A percentile compares a stretch with the other conserved stretches of the same genome.
Evolutionary conservation across 2,113 vertebrate species (phyloP).

Genomic region (Empidonax alnorum): DNA sequence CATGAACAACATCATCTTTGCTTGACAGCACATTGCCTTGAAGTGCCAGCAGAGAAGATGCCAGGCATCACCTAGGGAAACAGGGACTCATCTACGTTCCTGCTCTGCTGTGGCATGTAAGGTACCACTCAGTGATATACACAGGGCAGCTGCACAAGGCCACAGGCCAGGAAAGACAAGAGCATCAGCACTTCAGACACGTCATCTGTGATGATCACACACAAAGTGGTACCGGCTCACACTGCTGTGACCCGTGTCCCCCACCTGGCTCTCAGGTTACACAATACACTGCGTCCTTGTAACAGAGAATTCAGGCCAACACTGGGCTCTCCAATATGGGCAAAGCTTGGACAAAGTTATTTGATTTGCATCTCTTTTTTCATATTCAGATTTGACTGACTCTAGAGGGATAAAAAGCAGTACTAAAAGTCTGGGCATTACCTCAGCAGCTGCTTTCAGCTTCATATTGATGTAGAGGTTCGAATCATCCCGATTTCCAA

Average conservation of each 20-base stretch:
- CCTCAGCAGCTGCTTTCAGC: slow-evolving; percentile 95
- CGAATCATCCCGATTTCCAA: slow-evolving; percentile 94
- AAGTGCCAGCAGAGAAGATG: not conserved
- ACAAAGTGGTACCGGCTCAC: not conserved
- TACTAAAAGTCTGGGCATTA: slow-evolving; percentile 50
- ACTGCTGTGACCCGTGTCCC: not conserved
- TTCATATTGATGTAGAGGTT: slow-evolving; percentile 98
- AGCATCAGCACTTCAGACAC: not conserved
- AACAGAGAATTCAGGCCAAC: not conserved
- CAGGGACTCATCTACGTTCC: not conserved
- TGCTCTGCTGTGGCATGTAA: not conserved
- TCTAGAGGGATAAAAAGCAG: not conserved
- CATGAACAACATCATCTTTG: not conserved
- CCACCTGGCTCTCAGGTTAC: not conserved
- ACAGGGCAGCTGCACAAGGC: not conserved
- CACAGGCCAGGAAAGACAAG: not conserved
- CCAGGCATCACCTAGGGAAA: not conserved
- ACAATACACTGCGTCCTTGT: not conserved
- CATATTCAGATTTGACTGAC: not conserved
- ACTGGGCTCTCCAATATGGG: not conserved
- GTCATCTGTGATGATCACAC: not conserved
- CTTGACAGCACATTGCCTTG: not conserved
- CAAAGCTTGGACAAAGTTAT: not conserved
- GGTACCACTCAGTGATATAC: not conserved
- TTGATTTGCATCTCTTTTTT: not conserved